Percentiles rank a stretch among this genome's conserved stretches.
Conservation (phyloP, 2,797 vertebrate genomes). For the Scolopax bukidnonensis region DNA sequence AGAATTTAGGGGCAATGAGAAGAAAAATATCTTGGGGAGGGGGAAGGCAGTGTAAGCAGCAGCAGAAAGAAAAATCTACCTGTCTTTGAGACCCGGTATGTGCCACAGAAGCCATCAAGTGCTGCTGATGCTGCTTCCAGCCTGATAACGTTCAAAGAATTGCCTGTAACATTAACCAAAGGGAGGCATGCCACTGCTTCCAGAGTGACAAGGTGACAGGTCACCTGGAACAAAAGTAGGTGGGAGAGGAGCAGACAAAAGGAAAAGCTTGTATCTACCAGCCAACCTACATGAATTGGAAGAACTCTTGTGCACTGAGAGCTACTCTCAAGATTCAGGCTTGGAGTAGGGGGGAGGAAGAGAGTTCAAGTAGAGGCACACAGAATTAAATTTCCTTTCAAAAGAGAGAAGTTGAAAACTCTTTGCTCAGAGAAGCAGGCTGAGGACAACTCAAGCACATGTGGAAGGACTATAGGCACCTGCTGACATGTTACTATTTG, state of each 20-base stretch:
- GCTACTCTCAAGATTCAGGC: background rate
- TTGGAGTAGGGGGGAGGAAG: fast-evolving
- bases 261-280: background rate
- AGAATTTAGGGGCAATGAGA: background rate
- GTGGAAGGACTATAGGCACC: background rate
- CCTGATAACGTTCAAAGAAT: background rate
- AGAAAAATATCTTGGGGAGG: background rate
- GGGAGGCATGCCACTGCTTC: background rate
- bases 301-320: background rate
- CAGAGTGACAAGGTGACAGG: background rate
- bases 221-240: background rate
- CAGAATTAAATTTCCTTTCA: background rate
- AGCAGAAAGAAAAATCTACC: background rate
- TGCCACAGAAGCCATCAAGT: background rate
- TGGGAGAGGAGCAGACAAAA: background rate
- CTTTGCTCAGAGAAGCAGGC: background rate
- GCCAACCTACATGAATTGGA: background rate
- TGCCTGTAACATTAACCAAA: background rate
- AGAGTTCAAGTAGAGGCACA: background rate
- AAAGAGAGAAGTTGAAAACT: background rate
- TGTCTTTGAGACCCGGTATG: background rate
- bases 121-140: background rate
- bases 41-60: background rate
- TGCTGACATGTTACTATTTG: fast-evolving
- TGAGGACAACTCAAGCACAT: background rate